Percentiles rank a stretch among this genome's conserved stretches.
Conservation (phyloP, 2,888 invertebrate species). For the Plagodis pulveraria region DNA sequence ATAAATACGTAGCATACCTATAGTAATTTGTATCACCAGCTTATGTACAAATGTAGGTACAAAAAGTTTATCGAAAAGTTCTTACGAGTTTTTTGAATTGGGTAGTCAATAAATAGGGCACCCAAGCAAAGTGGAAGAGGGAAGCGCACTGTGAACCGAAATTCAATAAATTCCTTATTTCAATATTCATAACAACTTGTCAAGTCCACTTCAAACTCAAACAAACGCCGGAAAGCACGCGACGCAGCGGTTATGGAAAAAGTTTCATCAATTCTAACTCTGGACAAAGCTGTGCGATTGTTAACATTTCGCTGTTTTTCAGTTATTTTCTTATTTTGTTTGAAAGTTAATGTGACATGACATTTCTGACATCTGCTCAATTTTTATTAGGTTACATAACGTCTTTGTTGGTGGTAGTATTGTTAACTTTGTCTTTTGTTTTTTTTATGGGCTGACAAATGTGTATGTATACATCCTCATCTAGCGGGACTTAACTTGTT, state of each 20-base stretch:
- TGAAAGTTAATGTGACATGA: slow-evolving; percentile 10
- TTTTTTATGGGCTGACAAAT: no score
- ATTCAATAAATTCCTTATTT: slow-evolving; percentile 43
- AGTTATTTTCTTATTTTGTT: slow-evolving; percentile 8
- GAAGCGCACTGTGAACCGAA: slow-evolving; percentile 5
- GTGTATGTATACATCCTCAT: no score
- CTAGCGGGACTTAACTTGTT: no score
- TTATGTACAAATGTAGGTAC: no score
- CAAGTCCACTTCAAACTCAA: slow-evolving; percentile 57
- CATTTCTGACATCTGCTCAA: slow-evolving; percentile 9
- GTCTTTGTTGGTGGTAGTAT: no score
- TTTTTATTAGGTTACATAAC: background rate
- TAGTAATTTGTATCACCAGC: no score
- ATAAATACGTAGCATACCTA: no score
- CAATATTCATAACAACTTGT: slow-evolving; percentile 52
- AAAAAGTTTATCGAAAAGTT: background rate
- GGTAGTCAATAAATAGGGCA: slow-evolving; percentile 23
- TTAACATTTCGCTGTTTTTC: slow-evolving; percentile 27
- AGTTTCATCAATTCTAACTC: slow-evolving; percentile 53
- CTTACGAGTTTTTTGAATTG: background rate
- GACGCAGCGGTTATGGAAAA: slow-evolving; percentile 56
- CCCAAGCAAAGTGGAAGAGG: slow-evolving; percentile 26
- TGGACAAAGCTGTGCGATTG: slow-evolving; percentile 40
- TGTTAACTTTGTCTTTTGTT: no score
- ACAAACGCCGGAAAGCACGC: slow-evolving; percentile 46